A percentile compares a stretch with the other conserved stretches of the same genome.
These are phyloP conservation scores for Drosophila nebulosa DNA, from an alignment of 1,140 invertebrate genomes.

Conservation along the genomic window DNA sequence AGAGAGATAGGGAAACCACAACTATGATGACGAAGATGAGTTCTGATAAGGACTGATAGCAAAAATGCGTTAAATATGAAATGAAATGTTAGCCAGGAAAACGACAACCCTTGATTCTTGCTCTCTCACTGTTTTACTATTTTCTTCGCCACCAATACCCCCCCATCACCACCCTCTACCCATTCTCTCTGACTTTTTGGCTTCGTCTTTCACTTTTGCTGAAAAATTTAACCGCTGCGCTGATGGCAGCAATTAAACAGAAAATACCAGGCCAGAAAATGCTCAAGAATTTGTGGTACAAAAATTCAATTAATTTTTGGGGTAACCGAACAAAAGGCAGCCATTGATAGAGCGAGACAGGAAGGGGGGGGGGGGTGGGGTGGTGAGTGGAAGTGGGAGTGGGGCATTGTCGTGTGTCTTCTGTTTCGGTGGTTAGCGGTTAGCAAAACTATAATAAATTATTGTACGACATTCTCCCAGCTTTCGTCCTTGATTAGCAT, in stretches of 20 bases:
- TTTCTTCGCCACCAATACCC: too few relatives aligned
- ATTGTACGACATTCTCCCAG: conserved; percentile 61
- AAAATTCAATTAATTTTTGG: conserved; percentile 76
- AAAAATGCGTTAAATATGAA: conserved; percentile 67
- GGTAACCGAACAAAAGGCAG: conserved; percentile 27
- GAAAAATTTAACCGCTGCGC: conserved; percentile 67
- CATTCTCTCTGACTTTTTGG: background rate
- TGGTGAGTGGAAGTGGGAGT: too few relatives aligned
- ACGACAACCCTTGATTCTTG: background rate
- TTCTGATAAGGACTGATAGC: conserved; percentile 42
- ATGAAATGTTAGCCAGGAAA: conserved; percentile 22
- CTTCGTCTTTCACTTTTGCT: conserved; percentile 9
- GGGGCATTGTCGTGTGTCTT: conserved; percentile 44
- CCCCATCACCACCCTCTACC: background rate
- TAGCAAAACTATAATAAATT: conserved; percentile 76
- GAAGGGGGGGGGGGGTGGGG: background rate
- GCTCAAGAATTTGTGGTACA: conserved; percentile 75
- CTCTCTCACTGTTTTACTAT: conserved; percentile 1
- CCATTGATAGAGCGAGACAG: background rate
- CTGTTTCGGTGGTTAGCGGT: conserved; percentile 57
- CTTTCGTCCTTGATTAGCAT: conserved; percentile 65
- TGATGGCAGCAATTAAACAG: conserved; percentile 73
- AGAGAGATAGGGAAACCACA: conserved; percentile 31
- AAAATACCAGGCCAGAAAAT: conserved; percentile 68
- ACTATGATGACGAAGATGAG: conserved; percentile 48